Evolutionary conservation across 2,113 vertebrate species (phyloP), one percentile per base, ranked within the genome.

Genomic region (Poeciliopsis turrubarensis): DNA sequence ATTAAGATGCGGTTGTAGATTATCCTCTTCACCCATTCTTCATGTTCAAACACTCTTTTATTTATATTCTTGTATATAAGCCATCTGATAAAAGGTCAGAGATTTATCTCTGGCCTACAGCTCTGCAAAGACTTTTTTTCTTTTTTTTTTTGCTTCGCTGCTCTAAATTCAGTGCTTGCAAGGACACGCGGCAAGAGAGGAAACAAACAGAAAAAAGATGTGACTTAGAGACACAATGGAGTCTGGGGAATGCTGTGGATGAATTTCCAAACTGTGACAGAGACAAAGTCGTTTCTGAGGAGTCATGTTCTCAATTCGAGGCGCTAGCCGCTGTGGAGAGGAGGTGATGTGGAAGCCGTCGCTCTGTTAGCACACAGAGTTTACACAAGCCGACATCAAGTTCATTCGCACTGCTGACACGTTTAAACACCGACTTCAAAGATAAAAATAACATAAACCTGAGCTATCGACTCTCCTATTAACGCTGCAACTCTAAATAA

Each of bases 21-120:
- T 22, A 64, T 64, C 15, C 29, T 64, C 19, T 60, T 62, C 51
- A 17, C 44, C 25, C 63, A 34, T 27, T 82, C 14, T 32, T 72
- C 47, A 37, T 61, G 47, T 84, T 75, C 60, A 82, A 77, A 78
- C 1, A 51, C 63, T 81, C 54, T 57, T 41, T 64, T 27, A 72
- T 76, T 77, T 72, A 76, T 66, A 78, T 25, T 70, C 39, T 73
- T 82, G 63, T 67, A 65, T 81, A 81, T 73, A 57, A 77, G 79
- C 72, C 68, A 78, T 82, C 82, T 81, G 75, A 70, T 66, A 68
- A 89, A 89, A 87, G 86, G 84, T 89, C 79, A 73, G 72, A 12
- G 71, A 77, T 89, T 86, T 84, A 87, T 86, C 73, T 84, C 65
- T 83, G 60, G 60, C 79, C 81, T 39, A 26, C 57, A 74, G 86